Evolutionary conservation across 2,797 vertebrate genomes (phyloP), one percentile per base, ranked within the genome.

Genomic region (Hydrophis major): DNA sequence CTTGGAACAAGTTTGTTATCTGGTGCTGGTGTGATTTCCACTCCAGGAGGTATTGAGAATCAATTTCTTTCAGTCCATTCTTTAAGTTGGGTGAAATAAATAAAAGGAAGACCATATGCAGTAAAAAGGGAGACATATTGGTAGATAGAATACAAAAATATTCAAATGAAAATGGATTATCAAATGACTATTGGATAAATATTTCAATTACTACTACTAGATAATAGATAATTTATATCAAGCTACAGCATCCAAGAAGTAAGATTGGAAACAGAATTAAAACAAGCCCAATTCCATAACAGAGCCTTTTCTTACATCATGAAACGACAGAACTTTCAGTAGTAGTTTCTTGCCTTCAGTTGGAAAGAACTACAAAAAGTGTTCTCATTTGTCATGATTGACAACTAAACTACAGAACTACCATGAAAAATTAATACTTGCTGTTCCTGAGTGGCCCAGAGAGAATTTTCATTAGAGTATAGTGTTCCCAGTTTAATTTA

Each of bases 401-500:
- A 91, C 86, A 93, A 89, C 56, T 88, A 14, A 11, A 83, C 56
- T 57, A 83, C 28, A n/a, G 87, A 83, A 47, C 50, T 59, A 47
- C 32, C 50, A 91, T 93, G 66, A 89, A 93, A 93, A 91, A 93
- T 42, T 93, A 69, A 93, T 93, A 50, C 55, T 57, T 61, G 57
- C 47, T 57, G 83, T 93, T 37, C 69, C 66, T 87, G 61, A 91
- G 66, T 88, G 87, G 60, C 47, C 88, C 55, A 20, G 78, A 87
- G 16, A 91, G 66, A 91, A 87, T 47, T 89, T 91, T 91, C 87
- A 89, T 91, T 57, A 88, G 87, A 89, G 89, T 91, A 91, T 47
- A 93, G 47, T 50, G 56, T 89, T 88, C 47, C 56, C 92, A 89
- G 66, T 89, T 93, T 93, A 86, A 91, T 93, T 91, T 89, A 25